phyloP scores from a whole-genome alignment of 2,888 invertebrate genomes.

The Zaprionus bogoriensis region DNA sequence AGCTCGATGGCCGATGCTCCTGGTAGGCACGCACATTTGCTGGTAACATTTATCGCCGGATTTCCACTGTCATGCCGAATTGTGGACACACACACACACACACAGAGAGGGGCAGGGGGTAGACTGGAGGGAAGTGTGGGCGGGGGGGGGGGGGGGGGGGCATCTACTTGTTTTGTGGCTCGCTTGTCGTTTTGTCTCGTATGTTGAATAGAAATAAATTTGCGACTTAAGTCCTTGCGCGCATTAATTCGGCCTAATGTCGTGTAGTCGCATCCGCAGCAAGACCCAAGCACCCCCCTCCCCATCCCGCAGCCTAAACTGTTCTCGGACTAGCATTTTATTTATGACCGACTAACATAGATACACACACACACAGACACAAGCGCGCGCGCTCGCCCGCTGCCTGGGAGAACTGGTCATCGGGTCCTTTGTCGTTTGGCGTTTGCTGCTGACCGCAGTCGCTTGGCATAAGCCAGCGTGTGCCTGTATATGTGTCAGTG shows the following conservation, averaged over 20 bases:
- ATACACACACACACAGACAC: constrained; percentile 19
- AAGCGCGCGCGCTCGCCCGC: background rate
- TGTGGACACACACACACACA: constrained; percentile 40
- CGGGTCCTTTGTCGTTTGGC: constrained; percentile 43
- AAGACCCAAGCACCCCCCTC: background rate
- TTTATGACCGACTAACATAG: constrained; percentile 56
- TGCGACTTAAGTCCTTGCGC: constrained; percentile 75
- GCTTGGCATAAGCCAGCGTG: constrained; percentile 55
- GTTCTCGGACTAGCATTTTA: constrained; percentile 73
- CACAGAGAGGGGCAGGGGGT: background rate
- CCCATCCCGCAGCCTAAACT: constrained; percentile 31
- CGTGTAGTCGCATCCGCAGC: constrained; percentile 72
- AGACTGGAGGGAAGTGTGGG: too few species aligned
- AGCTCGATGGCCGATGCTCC: background rate
- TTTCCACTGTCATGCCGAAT: constrained; percentile 77
- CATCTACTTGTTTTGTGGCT: constrained; percentile 57
- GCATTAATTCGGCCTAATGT: constrained; percentile 78
- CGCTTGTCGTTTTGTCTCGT: constrained; percentile 70
- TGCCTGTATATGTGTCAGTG: constrained; percentile 21
- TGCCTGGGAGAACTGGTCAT: constrained; percentile 17
- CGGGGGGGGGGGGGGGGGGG: background rate
- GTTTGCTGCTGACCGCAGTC: constrained; percentile 57
- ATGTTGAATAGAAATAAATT: constrained; percentile 78
- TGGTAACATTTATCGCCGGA: constrained; percentile 79
- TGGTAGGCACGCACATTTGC: constrained; percentile 63